Evolutionary conservation across 2,888 invertebrate species (phyloP).

Genomic region (Oxytorus armatus): DNA sequence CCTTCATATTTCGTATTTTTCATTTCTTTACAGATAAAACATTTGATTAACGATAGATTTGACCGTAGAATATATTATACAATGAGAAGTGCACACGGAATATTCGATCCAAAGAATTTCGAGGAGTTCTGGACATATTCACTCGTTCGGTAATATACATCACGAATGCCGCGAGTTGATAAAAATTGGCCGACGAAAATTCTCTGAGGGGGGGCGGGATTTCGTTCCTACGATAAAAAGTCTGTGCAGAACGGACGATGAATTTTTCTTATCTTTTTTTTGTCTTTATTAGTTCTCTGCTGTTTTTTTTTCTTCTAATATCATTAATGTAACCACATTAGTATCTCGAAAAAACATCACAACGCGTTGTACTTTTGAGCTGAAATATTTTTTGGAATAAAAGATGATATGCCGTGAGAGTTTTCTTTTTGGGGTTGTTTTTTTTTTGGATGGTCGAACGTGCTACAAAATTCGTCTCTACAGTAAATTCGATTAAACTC

Average conservation of each 20-base stretch:
- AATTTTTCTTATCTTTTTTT: constrained; percentile 46
- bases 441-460: constrained; percentile 17
- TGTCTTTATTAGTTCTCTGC: too few relatives aligned
- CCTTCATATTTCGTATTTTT: constrained; percentile 29
- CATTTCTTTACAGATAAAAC: constrained; percentile 60
- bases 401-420: constrained; percentile 64
- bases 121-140: constrained; percentile 26
- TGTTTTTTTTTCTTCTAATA: constrained; percentile 15
- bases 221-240: constrained; percentile 26
- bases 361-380: constrained; percentile 68
- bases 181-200: constrained; percentile 65
- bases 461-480: constrained; percentile 29
- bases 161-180: constrained; percentile 60
- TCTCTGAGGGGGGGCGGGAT: constrained; percentile 18
- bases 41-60: constrained; percentile 62
- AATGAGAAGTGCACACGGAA: constrained; percentile 66
- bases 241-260: constrained; percentile 56
- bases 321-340: constrained; percentile 39
- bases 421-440: constrained; percentile 38
- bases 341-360: constrained; percentile 66
- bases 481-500: constrained; percentile 43
- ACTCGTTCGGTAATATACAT: constrained; percentile 43
- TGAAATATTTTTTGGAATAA: constrained; percentile 58
- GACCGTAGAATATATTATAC: constrained; percentile 63
- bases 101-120: constrained; percentile 58